Evolutionary conservation across 2,888 invertebrate species (phyloP), one percentile per base, ranked within the genome.

Genomic region (Antheraea yamamai): DNA sequence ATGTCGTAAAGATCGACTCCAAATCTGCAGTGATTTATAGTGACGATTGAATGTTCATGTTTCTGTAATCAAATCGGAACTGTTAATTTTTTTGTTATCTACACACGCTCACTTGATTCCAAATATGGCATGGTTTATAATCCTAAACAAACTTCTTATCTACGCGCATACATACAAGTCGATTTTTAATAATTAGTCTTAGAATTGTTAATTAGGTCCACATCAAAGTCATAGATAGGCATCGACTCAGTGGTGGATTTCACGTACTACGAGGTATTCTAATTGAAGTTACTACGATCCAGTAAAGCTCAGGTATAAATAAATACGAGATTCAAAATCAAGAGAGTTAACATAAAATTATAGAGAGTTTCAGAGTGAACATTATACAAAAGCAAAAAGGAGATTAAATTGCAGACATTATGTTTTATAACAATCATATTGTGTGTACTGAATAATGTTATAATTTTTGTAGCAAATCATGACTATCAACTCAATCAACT

Each of bases 1-100:
- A 64, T 64, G 51, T 47, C 47, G 64, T 47, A 73, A 64, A 73
- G 47, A 6, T 39, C 39, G 64, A 47, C n/a, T 73, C 64, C 39
- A 73, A 73, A 73, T 73, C 64, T 47, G 73, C 35, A 39, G 64
- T 55, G 64, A 64, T 73, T 55, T 73, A 73, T 58, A 7, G 14
- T 18, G 68, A 35, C 30, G 18, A 35, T 35, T 68, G 18, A 18
- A 16, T 68, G 4, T 18, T 68, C 35, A 30, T 35, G 30, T 68
- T 68, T 68, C 35, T 68, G 18, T 18, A 68, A 68, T 68, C 68
- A 16, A 68, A 18, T 68, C 68, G 30, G 6, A 68, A 14, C 35
- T 68, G 68, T 30, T 30, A 14, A 68, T 30, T 68, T 61, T 23
- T 61, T 61, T 47, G 8, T 61, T 23, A 12, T 2, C 61, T 23